Evolutionary conservation across 2,797 vertebrate genomes (phyloP).

Genomic region (Chlorospingus semifuscus): DNA sequence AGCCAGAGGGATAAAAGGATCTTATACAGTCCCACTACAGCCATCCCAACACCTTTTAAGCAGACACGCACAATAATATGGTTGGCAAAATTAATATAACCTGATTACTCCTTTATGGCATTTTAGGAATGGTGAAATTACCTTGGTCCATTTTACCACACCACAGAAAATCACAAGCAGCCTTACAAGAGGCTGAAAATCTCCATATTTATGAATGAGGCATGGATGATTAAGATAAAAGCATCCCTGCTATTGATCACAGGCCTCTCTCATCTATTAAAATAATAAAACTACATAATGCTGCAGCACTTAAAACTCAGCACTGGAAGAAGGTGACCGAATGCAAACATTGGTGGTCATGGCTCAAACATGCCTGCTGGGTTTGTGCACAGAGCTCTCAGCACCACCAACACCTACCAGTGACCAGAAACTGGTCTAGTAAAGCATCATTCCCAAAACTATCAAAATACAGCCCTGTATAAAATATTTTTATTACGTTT

Average conservation of each 20-base stretch:
- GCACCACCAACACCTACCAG: not conserved
- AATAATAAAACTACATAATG: constrained; percentile 59
- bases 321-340: constrained; percentile 39
- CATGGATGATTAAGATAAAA: constrained; percentile 65
- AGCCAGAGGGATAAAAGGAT: not conserved
- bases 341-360: not conserved
- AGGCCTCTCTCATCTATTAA: constrained; percentile 58
- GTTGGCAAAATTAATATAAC: constrained; percentile 12
- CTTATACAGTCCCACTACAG: not conserved
- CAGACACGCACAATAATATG: not conserved
- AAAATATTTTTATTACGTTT: constrained; percentile 44
- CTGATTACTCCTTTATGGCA: not conserved
- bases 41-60: not conserved
- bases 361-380: not conserved
- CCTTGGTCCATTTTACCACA: not conserved
- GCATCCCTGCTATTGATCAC: constrained; percentile 62
- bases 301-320: constrained; percentile 23
- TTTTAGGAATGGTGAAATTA: constrained; percentile 29
- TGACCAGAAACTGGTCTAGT: constrained; percentile 12
- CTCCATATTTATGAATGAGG: constrained; percentile 64
- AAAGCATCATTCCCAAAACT: not conserved
- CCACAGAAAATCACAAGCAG: constrained; percentile 38
- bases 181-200: constrained; percentile 40
- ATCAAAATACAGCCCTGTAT: not conserved
- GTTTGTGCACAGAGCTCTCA: not conserved